phyloP scores from a whole-genome alignment of 2,113 vertebrate genomes.

The Chaetura pelagica region DNA sequence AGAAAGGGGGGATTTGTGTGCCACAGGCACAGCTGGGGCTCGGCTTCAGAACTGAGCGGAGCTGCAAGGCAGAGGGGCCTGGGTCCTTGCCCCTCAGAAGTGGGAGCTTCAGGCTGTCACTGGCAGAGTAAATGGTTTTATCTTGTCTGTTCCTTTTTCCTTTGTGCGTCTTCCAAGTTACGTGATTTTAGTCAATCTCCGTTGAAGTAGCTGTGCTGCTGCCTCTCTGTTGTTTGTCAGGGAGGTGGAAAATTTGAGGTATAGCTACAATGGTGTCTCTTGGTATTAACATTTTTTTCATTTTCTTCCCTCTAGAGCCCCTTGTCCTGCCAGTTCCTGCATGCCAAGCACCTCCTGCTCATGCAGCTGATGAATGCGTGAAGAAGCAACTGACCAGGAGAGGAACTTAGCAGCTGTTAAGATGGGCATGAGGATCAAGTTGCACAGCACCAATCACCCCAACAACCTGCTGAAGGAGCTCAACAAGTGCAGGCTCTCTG shows the following conservation, averaged over 20 bases:
- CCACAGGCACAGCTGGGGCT: rapidly evolving
- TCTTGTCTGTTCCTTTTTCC: not conserved
- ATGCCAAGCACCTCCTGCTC: slow-evolving; percentile 8
- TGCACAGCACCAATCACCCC: slow-evolving; percentile 91
- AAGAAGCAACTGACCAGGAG: slow-evolving; percentile 9
- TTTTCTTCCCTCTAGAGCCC: slow-evolving; percentile 11
- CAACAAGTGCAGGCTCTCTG: slow-evolving; percentile 89
- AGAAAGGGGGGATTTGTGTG: rapidly evolving
- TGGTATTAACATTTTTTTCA: rapidly evolving
- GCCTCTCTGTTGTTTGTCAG: not conserved
- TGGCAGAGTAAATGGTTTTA: not conserved
- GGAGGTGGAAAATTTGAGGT: rapidly evolving
- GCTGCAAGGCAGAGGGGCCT: not conserved
- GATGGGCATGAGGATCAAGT: slow-evolving; percentile 95
- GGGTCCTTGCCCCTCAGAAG: rapidly evolving
- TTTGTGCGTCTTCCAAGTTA: not conserved
- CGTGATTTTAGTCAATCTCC: not conserved
- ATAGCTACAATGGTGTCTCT: rapidly evolving
- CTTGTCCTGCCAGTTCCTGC: slow-evolving; percentile 33
- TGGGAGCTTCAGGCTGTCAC: rapidly evolving
- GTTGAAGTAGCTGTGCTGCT: not conserved
- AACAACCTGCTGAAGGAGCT: slow-evolving; percentile 92
- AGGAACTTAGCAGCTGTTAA: slow-evolving; percentile 70
- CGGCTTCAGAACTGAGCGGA: rapidly evolving
- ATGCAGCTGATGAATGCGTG: not conserved